Evolutionary conservation across 2,888 invertebrate species (phyloP).

Genomic region (Drosophila eohydei): DNA sequence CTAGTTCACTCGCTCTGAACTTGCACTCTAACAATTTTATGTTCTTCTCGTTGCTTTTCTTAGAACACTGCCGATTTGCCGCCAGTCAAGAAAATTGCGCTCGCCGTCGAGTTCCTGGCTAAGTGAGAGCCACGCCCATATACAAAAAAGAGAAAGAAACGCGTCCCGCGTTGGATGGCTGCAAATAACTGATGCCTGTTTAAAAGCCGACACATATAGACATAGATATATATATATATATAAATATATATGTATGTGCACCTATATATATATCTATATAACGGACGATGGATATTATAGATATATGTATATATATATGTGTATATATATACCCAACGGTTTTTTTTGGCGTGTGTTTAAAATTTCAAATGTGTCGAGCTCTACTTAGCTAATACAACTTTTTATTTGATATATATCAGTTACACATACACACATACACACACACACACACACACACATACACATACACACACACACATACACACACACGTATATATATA

Average conservation of each 20-base stretch:
- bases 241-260: slow-evolving; percentile 6
- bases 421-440: neutral
- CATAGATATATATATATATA: slow-evolving; percentile 4
- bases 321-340: slow-evolving; percentile 15
- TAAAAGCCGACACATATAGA: slow-evolving; percentile 5
- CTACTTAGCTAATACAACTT: slow-evolving; percentile 14
- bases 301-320: slow-evolving; percentile 13
- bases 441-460: neutral
- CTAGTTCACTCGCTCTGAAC: neutral
- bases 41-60: neutral
- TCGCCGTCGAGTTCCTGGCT: slow-evolving; percentile 51
- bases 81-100: slow-evolving; percentile 61
- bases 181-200: slow-evolving; percentile 7
- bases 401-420: slow-evolving; percentile 9
- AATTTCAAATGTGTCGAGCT: slow-evolving; percentile 18
- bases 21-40: neutral
- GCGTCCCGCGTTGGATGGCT: slow-evolving; percentile 3
- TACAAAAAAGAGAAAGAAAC: slow-evolving; percentile 2
- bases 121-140: slow-evolving; percentile 42
- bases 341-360: slow-evolving; percentile 35
- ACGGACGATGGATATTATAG: neutral
- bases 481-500: neutral
- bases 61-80: slow-evolving; percentile 60
- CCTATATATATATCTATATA: neutral
- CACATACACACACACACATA: neutral